Evolutionary conservation across 2,888 invertebrate genomes (phyloP).

Genomic region (Bembecia ichneumoniformis): DNA sequence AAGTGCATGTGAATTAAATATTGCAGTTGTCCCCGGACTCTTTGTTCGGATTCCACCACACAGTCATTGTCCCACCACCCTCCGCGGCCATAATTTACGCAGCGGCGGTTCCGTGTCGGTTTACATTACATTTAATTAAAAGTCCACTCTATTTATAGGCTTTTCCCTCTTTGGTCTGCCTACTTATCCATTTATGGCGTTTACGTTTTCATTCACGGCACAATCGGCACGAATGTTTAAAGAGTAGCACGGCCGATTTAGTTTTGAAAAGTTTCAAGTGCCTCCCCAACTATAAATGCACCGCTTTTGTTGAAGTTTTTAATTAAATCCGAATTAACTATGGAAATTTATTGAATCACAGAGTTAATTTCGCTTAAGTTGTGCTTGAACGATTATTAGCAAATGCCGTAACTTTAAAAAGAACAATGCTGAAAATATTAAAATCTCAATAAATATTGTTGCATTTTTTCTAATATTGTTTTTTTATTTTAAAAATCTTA

Average conservation of each 20-base stretch:
- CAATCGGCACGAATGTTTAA: neutral
- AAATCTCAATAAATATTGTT: too few relatives aligned
- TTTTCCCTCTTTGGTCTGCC: slow-evolving; percentile 5
- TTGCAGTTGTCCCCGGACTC: neutral
- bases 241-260: neutral
- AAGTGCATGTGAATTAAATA: neutral
- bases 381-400: too few relatives aligned
- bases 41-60: neutral
- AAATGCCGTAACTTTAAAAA: too few relatives aligned
- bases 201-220: neutral
- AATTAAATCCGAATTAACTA: too few relatives aligned
- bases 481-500: too few relatives aligned
- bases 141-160: slow-evolving; percentile 30
- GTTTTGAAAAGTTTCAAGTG: neutral
- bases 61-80: slow-evolving; percentile 13
- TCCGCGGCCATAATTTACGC: slow-evolving; percentile 31
- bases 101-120: slow-evolving; percentile 31
- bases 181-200: neutral
- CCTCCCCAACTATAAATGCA: too few relatives aligned
- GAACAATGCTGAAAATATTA: too few relatives aligned
- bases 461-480: too few relatives aligned
- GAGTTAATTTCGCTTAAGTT: too few relatives aligned
- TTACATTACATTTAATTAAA: slow-evolving; percentile 56
- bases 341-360: too few relatives aligned
- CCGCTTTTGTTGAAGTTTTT: too few relatives aligned